These are phyloP conservation scores for Melanostoma scalare DNA, from an alignment of 2,888 invertebrate species.

Conservation along the genomic window DNA sequence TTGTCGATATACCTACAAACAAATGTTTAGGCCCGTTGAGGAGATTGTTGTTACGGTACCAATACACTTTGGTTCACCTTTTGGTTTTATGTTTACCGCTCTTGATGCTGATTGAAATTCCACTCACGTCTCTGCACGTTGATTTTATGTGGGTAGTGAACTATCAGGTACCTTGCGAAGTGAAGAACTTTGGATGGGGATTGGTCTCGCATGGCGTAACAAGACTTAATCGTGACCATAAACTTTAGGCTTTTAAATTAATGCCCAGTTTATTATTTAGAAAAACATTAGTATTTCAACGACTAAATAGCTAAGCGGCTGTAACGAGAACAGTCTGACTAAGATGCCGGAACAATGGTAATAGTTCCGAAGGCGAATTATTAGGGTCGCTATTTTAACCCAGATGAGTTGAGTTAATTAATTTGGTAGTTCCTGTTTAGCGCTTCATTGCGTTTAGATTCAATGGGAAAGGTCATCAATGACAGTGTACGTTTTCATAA, in stretches of 20 bases:
- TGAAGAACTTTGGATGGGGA: constrained; percentile 30
- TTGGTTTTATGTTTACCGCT: constrained; percentile 26
- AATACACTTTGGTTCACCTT: constrained; percentile 57
- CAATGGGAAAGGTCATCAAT: no score
- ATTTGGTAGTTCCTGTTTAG: no score
- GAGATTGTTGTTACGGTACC: constrained; percentile 61
- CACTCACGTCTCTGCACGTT: constrained; percentile 33
- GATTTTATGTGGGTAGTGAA: constrained; percentile 48
- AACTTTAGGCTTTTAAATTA: constrained; percentile 41
- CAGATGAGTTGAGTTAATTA: no score
- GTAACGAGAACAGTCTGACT: constrained; percentile 8
- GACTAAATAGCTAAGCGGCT: not conserved
- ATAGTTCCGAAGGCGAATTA: no score
- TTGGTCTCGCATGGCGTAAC: constrained; percentile 34
- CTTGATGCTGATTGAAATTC: constrained; percentile 51
- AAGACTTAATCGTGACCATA: constrained; percentile 48
- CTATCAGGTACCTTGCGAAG: constrained; percentile 53
- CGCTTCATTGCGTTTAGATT: no score
- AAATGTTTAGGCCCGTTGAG: constrained; percentile 14
- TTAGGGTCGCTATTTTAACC: no score
- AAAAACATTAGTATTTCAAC: not conserved
- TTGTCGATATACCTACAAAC: constrained; percentile 14
- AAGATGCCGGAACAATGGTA: no score
- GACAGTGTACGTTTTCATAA: no score
- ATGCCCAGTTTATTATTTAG: constrained; percentile 14